phyloP scores from a whole-genome alignment of 1,140 invertebrate species.

The Pseudomyrmex flavicornis region DNA sequence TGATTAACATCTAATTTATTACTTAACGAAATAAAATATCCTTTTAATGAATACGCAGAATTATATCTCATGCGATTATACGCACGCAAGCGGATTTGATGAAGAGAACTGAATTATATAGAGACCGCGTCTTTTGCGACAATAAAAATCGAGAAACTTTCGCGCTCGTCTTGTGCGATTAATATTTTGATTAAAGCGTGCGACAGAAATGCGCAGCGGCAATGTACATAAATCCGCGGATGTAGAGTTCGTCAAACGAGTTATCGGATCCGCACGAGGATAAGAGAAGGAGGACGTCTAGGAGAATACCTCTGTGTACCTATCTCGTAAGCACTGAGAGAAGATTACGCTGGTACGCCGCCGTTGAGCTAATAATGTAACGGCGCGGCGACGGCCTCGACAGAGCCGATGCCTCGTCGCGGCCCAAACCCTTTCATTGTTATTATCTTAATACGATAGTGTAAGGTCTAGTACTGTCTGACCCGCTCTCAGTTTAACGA shows the following conservation, averaged over 20 bases:
- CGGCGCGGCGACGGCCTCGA: slow-evolving; percentile 40
- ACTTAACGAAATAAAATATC: neutral
- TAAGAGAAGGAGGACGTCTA: neutral
- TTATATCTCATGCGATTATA: neutral
- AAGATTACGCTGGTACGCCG: slow-evolving; percentile 65
- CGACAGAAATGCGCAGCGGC: neutral
- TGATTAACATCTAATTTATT: neutral
- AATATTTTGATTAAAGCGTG: slow-evolving; percentile 53
- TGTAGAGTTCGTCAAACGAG: slow-evolving; percentile 44
- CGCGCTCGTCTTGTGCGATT: slow-evolving; percentile 22
- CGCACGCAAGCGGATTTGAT: neutral
- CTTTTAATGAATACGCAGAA: neutral
- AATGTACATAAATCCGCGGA: slow-evolving; percentile 45
- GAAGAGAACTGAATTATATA: neutral
- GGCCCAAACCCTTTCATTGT: slow-evolving; percentile 73
- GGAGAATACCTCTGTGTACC: slow-evolving; percentile 56
- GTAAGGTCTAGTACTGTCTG: slow-evolving; percentile 76
- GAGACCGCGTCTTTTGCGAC: neutral
- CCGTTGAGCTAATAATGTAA: slow-evolving; percentile 68
- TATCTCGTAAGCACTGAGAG: slow-evolving; percentile 62
- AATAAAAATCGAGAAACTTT: too few relatives aligned
- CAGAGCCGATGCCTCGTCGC: slow-evolving; percentile 63
- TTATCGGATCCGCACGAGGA: slow-evolving; percentile 50
- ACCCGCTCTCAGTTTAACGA: slow-evolving; percentile 78
- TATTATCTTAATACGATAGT: slow-evolving; percentile 79